A percentile compares a stretch with the other conserved stretches of the same genome.
phyloP scores from a whole-genome alignment of 2,113 vertebrate genomes.

The Ameiurus melas region DNA sequence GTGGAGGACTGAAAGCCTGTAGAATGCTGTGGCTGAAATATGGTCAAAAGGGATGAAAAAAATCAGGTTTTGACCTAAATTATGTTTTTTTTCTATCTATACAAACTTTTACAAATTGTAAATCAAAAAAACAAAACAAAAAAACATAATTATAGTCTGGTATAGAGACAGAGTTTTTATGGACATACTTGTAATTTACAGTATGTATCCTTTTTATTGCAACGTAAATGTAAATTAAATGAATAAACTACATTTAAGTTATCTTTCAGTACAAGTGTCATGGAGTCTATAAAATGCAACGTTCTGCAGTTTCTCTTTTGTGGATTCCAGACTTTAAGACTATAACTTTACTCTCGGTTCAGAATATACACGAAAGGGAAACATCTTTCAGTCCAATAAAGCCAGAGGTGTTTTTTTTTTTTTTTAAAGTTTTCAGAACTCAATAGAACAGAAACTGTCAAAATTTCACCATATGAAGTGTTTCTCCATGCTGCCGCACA shows the following conservation, averaged over 20 bases:
- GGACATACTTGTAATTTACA: background rate
- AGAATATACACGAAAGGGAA: background rate
- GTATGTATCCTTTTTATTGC: too few relatives aligned
- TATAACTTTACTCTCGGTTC: background rate
- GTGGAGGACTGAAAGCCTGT: slow-evolving; percentile 2
- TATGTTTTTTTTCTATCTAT: background rate
- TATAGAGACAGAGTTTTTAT: background rate
- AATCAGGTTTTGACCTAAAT: background rate
- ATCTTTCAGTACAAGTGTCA: background rate
- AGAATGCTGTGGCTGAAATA: background rate
- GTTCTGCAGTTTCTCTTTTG: background rate
- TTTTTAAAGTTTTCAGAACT: background rate
- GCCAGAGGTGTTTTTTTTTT: background rate
- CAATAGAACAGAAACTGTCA: background rate
- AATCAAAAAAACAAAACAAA: too few relatives aligned
- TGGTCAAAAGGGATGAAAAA: background rate
- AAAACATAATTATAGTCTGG: background rate
- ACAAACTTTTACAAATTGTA: background rate
- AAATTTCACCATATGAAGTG: background rate
- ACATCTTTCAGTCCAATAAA: slow-evolving; percentile 13
- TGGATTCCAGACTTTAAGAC: background rate
- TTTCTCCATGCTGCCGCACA: slow-evolving; percentile 1
- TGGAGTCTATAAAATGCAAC: background rate
- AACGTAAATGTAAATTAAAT: background rate
- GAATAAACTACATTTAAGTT: background rate